Evolutionary conservation across 1,140 invertebrate species (phyloP).

Genomic region (Pygmarrhopalites habei): DNA sequence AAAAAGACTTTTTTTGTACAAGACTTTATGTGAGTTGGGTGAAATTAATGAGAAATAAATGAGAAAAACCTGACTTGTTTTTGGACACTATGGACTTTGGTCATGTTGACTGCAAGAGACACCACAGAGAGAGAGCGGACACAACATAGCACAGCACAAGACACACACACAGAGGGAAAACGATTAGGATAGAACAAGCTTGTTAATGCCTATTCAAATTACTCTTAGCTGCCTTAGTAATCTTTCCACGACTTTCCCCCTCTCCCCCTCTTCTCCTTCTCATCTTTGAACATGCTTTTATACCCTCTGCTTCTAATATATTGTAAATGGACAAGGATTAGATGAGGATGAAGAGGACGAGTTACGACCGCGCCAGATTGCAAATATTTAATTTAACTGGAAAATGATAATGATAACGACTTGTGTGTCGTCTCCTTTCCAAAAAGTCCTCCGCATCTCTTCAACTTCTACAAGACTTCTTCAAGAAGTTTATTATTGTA

Average conservation of each 20-base stretch:
- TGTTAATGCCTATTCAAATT: conserved; percentile 8
- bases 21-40: background rate
- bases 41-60: conserved; percentile 4
- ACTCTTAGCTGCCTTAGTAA: background rate
- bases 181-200: background rate
- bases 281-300: too few relatives aligned
- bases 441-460: too few relatives aligned
- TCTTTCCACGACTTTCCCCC: too few relatives aligned
- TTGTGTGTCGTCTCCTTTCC: too few relatives aligned
- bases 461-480: too few relatives aligned
- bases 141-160: background rate
- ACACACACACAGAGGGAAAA: too few relatives aligned
- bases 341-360: too few relatives aligned
- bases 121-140: background rate
- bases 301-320: too few relatives aligned
- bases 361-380: too few relatives aligned
- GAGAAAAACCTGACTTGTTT: conserved; percentile 6
- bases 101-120: background rate
- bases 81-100: background rate
- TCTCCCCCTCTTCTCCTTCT: too few relatives aligned
- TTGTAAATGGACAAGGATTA: too few relatives aligned
- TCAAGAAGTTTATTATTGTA: too few relatives aligned
- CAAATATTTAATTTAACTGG: conserved; percentile 6
- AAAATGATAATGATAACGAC: background rate
- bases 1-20: background rate